These are phyloP conservation scores for Lithobates pipiens DNA, from an alignment of 2,797 vertebrate species.

Conservation along the genomic window DNA sequence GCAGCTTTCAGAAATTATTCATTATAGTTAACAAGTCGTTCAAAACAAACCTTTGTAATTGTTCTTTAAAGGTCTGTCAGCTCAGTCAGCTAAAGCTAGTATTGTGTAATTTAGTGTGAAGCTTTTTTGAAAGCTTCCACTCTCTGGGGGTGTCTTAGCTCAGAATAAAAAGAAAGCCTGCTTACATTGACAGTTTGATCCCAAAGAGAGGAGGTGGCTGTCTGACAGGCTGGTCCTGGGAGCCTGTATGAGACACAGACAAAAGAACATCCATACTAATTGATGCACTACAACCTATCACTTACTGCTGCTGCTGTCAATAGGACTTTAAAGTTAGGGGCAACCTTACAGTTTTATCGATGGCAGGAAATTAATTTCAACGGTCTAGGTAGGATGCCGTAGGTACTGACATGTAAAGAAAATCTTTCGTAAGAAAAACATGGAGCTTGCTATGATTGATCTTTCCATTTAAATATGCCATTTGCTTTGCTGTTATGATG, in stretches of 20 bases:
- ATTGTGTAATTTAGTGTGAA: constrained; percentile 76
- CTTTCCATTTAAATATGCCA: neutral
- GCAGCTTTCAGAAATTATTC: constrained; percentile 64
- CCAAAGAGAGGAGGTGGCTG: constrained; percentile 76
- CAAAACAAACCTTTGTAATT: constrained; percentile 71
- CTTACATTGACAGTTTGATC: constrained; percentile 78
- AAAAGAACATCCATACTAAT: constrained; percentile 72
- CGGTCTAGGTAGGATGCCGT: neutral
- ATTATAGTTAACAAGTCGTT: constrained; percentile 67
- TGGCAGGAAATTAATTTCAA: constrained; percentile 1
- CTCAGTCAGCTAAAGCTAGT: constrained; percentile 69
- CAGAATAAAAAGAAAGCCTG: constrained; percentile 74
- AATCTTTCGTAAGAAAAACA: neutral
- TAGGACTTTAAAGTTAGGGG: constrained; percentile 23
- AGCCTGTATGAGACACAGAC: constrained; percentile 72
- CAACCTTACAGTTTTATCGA: constrained; percentile 29
- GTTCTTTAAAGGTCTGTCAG: constrained; percentile 76
- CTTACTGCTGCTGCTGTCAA: constrained; percentile 70
- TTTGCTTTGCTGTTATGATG: neutral
- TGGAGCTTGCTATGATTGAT: neutral
- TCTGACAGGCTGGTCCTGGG: constrained; percentile 77
- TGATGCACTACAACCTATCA: constrained; percentile 64
- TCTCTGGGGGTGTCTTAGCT: constrained; percentile 74
- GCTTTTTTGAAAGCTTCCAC: constrained; percentile 75
- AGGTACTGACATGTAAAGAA: neutral